Evolutionary conservation across 1,140 invertebrate species (phyloP), one percentile per base, ranked within the genome.

Genomic region (Drosophila quadrilineata): DNA sequence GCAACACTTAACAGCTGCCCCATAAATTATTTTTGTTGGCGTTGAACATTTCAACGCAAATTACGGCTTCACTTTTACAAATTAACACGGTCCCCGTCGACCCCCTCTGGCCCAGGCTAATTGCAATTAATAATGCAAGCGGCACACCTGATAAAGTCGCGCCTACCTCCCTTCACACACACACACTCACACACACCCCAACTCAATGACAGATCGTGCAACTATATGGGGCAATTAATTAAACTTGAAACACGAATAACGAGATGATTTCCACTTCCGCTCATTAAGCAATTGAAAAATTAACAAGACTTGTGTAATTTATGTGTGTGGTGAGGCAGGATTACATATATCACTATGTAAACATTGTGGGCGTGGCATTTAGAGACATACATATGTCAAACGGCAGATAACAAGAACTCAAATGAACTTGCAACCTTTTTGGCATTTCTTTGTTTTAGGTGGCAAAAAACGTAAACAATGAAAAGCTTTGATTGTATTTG

Each of bases 251-350:
- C 75, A 76, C 72, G 58, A 63, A 56, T 67, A 76, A 80, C 65
- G 38, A n/a, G n/a, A 77, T 85, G 72, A 82, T 70, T 69, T 71
- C 75, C 87, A 88, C 85, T 88, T 88, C 85, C 85, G 85, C 85
- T 88, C 85, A 85, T 88, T 88, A 88, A 80, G 69, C 85, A 71
- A 60, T 86, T 87, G 85, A 88, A 88, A 88, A 88, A 88, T 88
- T 74, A 74, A 88, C 85, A 88, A n/a, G n/a, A n/a, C n/a, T n/a
- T 49, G 66, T 56, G 45, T 82, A 82, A 82, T 67, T 82, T 77
- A 82, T 84, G 75, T 57, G 56, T 53, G 43, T 52, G n/a, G n/a
- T 17, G 38, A 21, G 9, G 19, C 21, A 40, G 29, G 36, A n/a
- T n/a, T 43, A 12, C 31, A 50, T 26, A 10, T 41, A 5, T 52